Evolutionary conservation across 2,113 vertebrate genomes (phyloP).

Genomic region (Elephas maximus): DNA sequence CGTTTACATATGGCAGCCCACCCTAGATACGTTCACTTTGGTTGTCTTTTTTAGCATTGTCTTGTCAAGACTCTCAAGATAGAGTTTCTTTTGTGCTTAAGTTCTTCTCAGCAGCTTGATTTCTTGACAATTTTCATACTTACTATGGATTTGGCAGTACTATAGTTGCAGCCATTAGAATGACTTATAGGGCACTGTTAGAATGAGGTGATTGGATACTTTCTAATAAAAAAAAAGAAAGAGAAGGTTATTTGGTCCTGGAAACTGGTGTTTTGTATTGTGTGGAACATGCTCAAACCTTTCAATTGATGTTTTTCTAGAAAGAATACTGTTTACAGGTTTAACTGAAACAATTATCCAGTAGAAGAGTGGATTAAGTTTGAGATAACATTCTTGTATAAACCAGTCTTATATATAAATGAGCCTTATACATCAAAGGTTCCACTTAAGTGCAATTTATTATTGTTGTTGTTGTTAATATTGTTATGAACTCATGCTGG

Average conservation of each 20-base stretch:
- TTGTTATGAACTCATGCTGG: neutral
- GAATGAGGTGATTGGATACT: conserved; percentile 20
- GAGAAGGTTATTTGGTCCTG: neutral
- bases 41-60: neutral
- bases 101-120: neutral
- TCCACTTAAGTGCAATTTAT: conserved; percentile 60
- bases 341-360: conserved; percentile 59
- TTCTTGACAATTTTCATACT: conserved; percentile 32
- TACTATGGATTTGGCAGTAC: neutral
- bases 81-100: conserved; percentile 28
- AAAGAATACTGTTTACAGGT: conserved; percentile 33
- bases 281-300: conserved; percentile 32
- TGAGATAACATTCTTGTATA: conserved; percentile 61
- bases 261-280: conserved; percentile 27
- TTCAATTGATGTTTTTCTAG: conserved; percentile 49
- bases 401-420: conserved; percentile 37
- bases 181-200: neutral
- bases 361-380: conserved; percentile 63
- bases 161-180: neutral
- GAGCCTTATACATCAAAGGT: conserved; percentile 53
- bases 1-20: neutral
- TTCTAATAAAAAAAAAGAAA: conserved; percentile 13
- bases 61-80: neutral
- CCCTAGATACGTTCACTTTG: neutral
- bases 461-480: neutral